Evolutionary conservation across 2,888 invertebrate species (phyloP).

Genomic region (Hypercompe scribonia): DNA sequence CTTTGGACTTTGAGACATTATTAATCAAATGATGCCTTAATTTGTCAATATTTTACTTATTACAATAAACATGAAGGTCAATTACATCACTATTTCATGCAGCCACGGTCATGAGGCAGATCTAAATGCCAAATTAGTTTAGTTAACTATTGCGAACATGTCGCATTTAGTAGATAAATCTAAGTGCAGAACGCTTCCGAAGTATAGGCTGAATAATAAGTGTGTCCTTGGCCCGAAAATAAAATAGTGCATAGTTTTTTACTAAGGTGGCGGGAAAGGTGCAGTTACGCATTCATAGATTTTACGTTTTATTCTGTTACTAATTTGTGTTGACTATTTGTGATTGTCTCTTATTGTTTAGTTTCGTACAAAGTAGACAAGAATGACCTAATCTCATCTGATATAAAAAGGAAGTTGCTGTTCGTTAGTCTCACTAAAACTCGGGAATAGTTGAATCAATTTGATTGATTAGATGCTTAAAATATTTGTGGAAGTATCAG

Average conservation of each 20-base stretch:
- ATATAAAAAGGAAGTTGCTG: too few relatives aligned
- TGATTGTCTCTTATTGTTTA: neutral
- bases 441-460: too few relatives aligned
- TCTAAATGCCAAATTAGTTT: constrained; percentile 41
- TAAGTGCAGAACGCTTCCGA: constrained; percentile 44
- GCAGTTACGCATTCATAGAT: neutral
- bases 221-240: constrained; percentile 39
- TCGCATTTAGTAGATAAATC: constrained; percentile 43
- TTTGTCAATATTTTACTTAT: constrained; percentile 27
- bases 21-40: constrained; percentile 7
- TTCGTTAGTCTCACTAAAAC: too few relatives aligned
- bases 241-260: constrained; percentile 25
- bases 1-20: neutral
- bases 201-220: constrained; percentile 44
- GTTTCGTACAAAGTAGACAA: too few relatives aligned
- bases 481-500: too few relatives aligned
- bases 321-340: neutral
- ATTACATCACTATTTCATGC: constrained; percentile 55
- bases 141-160: constrained; percentile 48
- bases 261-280: neutral
- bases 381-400: too few relatives aligned
- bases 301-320: neutral
- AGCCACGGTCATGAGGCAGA: constrained; percentile 48
- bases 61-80: constrained; percentile 52
- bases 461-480: too few relatives aligned